Conservation (phyloP, 2,797 vertebrate genomes). For the Phoxinus dragarum region DNA sequence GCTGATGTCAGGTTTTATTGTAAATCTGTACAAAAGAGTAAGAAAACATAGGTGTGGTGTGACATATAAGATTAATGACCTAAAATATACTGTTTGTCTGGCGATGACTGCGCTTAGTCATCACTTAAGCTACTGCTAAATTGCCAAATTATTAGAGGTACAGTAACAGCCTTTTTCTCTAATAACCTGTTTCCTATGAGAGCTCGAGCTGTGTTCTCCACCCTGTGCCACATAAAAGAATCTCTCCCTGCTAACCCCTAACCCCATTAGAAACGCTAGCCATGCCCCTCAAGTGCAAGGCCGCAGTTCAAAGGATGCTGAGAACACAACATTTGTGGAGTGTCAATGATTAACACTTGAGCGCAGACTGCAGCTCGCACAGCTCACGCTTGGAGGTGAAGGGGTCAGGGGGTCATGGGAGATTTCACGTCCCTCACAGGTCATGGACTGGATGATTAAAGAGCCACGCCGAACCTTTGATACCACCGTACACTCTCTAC, state of each 20-base stretch:
- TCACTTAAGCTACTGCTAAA: conserved; percentile 23
- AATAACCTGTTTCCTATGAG: conserved; percentile 39
- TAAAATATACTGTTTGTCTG: neutral
- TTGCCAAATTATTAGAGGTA: neutral
- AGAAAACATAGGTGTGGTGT: neutral
- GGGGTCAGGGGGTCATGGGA: conserved; percentile 23
- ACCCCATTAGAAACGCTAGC: conserved; percentile 24
- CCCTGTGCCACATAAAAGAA: conserved; percentile 39
- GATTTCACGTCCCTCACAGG: conserved; percentile 39
- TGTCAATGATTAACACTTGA: conserved; percentile 56
- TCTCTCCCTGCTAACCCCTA: conserved; percentile 9
- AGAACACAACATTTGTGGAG: conserved; percentile 48
- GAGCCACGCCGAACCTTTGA: conserved; percentile 6
- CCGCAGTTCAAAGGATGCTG: conserved; percentile 70
- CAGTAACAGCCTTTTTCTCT: neutral
- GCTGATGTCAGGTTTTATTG: neutral
- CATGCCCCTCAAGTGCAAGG: conserved; percentile 36
- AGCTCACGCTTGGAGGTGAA: conserved; percentile 34
- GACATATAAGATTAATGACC: conserved; percentile 16
- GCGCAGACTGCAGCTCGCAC: conserved; percentile 15
- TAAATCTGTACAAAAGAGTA: neutral
- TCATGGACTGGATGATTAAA: conserved; percentile 50
- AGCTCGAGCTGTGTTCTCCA: conserved; percentile 32
- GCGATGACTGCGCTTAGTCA: neutral
- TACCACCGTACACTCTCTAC: neutral